Conservation (phyloP, 2,888 invertebrate species). For the Julus scandinavius region DNA sequence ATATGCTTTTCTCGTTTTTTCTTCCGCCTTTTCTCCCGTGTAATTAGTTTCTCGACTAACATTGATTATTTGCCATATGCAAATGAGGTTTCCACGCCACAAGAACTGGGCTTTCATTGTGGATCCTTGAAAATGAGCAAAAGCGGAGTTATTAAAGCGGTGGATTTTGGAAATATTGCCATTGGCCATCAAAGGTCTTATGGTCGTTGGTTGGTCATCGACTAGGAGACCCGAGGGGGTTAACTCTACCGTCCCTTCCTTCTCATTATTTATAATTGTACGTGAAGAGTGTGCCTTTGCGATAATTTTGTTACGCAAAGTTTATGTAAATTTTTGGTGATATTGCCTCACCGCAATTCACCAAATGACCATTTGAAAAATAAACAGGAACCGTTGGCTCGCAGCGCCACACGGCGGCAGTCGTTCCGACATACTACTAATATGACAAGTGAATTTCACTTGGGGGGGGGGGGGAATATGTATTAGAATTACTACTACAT, state of each 20-base stretch:
- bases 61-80: conserved; percentile 19
- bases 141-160: neutral
- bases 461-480: too few species aligned
- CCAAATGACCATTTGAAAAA: neutral
- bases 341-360: neutral
- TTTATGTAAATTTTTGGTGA: neutral
- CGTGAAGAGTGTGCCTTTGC: neutral
- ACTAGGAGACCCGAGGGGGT: neutral
- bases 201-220: neutral
- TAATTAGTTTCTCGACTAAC: neutral
- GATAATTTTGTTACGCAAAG: neutral
- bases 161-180: neutral
- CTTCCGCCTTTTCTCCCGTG: neutral
- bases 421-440: too few species aligned
- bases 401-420: neutral
- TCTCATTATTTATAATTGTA: conserved; percentile 13
- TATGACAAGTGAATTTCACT: too few species aligned
- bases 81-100: neutral
- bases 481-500: too few species aligned
- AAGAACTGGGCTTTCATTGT: neutral
- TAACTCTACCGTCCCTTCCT: neutral
- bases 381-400: neutral
- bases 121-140: neutral
- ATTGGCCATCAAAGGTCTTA: conserved; percentile 5
- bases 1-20: neutral